Evolutionary conservation across 2,797 vertebrate genomes (phyloP).

Genomic region (Lutjanus campechanus): DNA sequence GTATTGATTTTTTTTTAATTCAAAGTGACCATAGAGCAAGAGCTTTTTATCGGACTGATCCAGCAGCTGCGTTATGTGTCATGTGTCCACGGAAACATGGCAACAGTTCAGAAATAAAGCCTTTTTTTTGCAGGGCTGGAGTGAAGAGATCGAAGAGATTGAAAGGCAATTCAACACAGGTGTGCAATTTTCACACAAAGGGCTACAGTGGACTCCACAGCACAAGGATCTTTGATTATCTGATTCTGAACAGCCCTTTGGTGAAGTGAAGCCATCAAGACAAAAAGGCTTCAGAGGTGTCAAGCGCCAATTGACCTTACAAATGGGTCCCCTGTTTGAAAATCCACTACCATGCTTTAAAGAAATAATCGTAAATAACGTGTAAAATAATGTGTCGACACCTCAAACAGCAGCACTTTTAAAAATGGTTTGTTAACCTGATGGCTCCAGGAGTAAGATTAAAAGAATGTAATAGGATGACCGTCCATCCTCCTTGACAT

Average conservation of each 20-base stretch:
- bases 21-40: not conserved
- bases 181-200: slow-evolving; percentile 3
- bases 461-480: slow-evolving; percentile 41
- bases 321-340: slow-evolving; percentile 3
- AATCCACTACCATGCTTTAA: slow-evolving; percentile 5
- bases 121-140: not conserved
- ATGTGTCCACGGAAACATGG: not conserved
- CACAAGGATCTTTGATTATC: slow-evolving; percentile 28
- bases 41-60: not conserved
- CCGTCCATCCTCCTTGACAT: slow-evolving; percentile 63
- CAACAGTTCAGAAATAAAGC: not conserved
- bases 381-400: slow-evolving; percentile 14
- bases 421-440: slow-evolving; percentile 46
- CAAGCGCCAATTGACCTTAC: not conserved
- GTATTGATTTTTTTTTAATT: not conserved
- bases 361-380: slow-evolving; percentile 4
- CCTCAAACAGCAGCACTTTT: slow-evolving; percentile 20
- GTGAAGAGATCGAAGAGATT: not conserved
- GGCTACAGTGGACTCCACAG: not conserved
- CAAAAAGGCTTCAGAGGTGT: not conserved
- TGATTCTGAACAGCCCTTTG: slow-evolving; percentile 9
- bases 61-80: not conserved
- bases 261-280: slow-evolving; percentile 4
- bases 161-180: slow-evolving; percentile 6
- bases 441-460: slow-evolving; percentile 31